Evolutionary conservation across 2,113 vertebrate genomes (phyloP).

Genomic region (Capreolus pygargus): DNA sequence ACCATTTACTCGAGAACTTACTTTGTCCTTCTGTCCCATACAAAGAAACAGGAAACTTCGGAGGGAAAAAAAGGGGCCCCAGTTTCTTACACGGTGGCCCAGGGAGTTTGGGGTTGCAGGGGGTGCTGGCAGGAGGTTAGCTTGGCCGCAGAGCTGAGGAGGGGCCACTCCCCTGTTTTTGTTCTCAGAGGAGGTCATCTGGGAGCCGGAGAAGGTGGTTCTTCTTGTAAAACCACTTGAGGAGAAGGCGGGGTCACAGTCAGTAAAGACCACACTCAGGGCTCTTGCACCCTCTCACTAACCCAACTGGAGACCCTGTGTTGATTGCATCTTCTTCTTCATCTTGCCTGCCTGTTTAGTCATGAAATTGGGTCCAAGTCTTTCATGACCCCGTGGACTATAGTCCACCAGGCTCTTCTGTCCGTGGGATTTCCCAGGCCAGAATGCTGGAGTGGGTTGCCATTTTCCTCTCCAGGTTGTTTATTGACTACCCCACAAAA

Average conservation of each 20-base stretch:
- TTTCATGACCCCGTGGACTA: background rate
- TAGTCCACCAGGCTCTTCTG: background rate
- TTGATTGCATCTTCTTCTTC: background rate
- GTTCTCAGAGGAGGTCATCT: slow-evolving; percentile 20
- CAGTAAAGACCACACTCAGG: background rate
- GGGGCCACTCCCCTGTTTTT: background rate
- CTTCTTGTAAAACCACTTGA: background rate
- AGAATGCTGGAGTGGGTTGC: background rate
- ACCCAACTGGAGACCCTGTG: background rate
- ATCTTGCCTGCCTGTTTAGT: background rate
- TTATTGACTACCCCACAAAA: background rate
- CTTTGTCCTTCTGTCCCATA: slow-evolving; percentile 74
- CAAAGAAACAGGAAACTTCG: slow-evolving; percentile 85
- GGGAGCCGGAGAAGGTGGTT: background rate
- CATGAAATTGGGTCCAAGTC: rapidly evolving
- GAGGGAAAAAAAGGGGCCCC: slow-evolving; percentile 74
- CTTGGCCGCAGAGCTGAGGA: background rate
- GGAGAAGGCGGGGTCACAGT: background rate
- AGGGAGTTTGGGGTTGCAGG: slow-evolving; percentile 39
- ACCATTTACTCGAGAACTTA: slow-evolving; percentile 77
- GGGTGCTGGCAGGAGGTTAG: slow-evolving; percentile 37
- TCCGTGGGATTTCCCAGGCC: background rate
- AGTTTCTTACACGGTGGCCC: slow-evolving; percentile 74
- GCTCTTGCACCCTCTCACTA: background rate
- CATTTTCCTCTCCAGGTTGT: background rate